Evolutionary conservation across 2,797 vertebrate species (phyloP), one percentile per base, ranked within the genome.

Genomic region (Oreochromis mossambicus): DNA sequence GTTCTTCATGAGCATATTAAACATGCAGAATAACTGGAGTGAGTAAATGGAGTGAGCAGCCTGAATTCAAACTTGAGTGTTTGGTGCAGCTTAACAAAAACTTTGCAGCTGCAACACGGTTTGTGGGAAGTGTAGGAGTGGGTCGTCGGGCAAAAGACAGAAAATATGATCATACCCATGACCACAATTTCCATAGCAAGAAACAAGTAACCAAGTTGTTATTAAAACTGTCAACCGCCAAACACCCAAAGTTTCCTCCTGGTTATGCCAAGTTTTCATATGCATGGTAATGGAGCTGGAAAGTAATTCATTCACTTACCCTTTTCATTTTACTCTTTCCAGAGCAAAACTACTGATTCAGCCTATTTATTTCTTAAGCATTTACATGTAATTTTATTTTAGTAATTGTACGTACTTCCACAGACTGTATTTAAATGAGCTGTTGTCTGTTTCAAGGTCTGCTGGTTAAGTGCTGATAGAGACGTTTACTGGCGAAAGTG

Each of bases 151-250:
- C 2, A 48, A 51, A 68, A 68, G 26, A 21, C 80, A 83, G 77
- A 79, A 87, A 66, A 79, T 51, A 48, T 81, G 29, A 86, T 78
- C 78, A 82, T 80, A 79, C 55, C 11, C 4, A 32, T 29, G 43
- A 63, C 56, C 55, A 15, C 34, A n/a, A 63, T 34, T 91, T 86
- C 63, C 84, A 66, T 50, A 66, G 86, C 63, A 66, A 13, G 56
- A 24, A 78, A 70, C 77, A 15, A 79, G 43, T 50, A 86, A 88
- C 58, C 36, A 66, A 75, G 24, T 89, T 56, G 54, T 84, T 79
- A 80, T 84, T 85, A 83, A 87, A 88, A 80, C 78, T 68, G 78
- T 84, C 66, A 85, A 80, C 26, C 43, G 61, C 29, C 5, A 61
- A 83, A 86, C 79, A 51, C 80, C 80, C 87, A 51, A 26, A 11